Percentiles rank a stretch among this genome's conserved stretches.
Evolutionary conservation across 1,140 invertebrate genomes (phyloP).

Genomic region (Heliconius eleuchia): DNA sequence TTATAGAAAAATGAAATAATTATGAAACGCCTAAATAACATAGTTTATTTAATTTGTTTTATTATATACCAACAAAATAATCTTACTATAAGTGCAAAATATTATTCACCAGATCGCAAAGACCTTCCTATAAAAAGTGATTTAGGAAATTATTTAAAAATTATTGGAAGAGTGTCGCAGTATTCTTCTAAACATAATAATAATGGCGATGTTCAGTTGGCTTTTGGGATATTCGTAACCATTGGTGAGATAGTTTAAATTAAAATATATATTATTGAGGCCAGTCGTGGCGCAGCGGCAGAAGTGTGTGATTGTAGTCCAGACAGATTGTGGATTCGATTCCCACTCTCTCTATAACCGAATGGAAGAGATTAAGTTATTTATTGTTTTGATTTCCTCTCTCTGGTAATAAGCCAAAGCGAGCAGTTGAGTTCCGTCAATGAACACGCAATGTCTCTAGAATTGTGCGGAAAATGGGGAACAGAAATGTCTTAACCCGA

Average conservation of each 20-base stretch:
- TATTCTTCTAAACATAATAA: conserved; percentile 43
- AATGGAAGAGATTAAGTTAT: too few species aligned
- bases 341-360: too few species aligned
- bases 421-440: too few species aligned
- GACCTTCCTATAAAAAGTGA: conserved; percentile 40
- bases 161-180: conserved; percentile 40
- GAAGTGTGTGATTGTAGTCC: too few species aligned
- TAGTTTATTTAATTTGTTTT: not conserved
- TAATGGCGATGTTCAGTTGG: conserved; percentile 52
- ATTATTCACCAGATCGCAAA: not conserved
- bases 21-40: not conserved
- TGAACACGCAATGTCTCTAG: too few species aligned
- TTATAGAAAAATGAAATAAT: not conserved
- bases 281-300: too few species aligned
- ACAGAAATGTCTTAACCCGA: too few species aligned
- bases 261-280: not conserved
- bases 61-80: not conserved
- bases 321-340: too few species aligned
- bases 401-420: too few species aligned
- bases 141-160: conserved; percentile 46
- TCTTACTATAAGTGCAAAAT: conserved; percentile 11
- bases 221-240: conserved; percentile 54
- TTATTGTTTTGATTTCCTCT: too few species aligned
- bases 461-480: too few species aligned
- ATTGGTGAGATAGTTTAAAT: conserved; percentile 48